These are phyloP conservation scores for Drosophila sturtevanti DNA, from an alignment of 1,140 invertebrate genomes.

Conservation along the genomic window DNA sequence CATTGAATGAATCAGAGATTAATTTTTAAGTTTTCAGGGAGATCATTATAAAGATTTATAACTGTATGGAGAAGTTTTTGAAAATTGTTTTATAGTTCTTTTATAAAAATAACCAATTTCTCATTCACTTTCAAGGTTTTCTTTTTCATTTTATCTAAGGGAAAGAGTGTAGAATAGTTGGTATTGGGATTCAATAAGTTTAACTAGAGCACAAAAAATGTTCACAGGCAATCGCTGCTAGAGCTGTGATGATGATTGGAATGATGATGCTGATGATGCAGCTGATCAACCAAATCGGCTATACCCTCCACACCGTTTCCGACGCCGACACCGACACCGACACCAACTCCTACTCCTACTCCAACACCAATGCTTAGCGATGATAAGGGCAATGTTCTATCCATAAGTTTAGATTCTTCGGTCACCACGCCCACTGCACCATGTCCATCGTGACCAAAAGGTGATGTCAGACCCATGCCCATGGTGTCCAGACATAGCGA, in stretches of 20 bases:
- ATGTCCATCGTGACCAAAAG: slow-evolving; percentile 32
- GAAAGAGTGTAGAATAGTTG: slow-evolving; percentile 9
- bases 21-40: not conserved
- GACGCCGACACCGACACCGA: not conserved
- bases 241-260: slow-evolving; percentile 29
- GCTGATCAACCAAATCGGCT: slow-evolving; percentile 64
- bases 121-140: not conserved
- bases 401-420: slow-evolving; percentile 34
- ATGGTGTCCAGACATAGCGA: slow-evolving; percentile 61
- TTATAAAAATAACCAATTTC: not conserved
- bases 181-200: slow-evolving; percentile 17
- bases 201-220: slow-evolving; percentile 43
- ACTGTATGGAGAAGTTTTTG: too few relatives aligned
- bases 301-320: slow-evolving; percentile 56
- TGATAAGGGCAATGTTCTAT: slow-evolving; percentile 69
- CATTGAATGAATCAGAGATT: too few relatives aligned
- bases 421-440: slow-evolving; percentile 37
- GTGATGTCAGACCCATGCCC: slow-evolving; percentile 49
- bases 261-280: slow-evolving; percentile 52
- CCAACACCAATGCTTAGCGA: slow-evolving; percentile 57
- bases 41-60: too few relatives aligned
- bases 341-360: slow-evolving; percentile 12
- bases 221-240: slow-evolving; percentile 29
- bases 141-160: not conserved
- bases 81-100: too few relatives aligned